Evolutionary conservation across 2,113 vertebrate genomes (phyloP).

Genomic region (Coryphaenoides rupestris): DNA sequence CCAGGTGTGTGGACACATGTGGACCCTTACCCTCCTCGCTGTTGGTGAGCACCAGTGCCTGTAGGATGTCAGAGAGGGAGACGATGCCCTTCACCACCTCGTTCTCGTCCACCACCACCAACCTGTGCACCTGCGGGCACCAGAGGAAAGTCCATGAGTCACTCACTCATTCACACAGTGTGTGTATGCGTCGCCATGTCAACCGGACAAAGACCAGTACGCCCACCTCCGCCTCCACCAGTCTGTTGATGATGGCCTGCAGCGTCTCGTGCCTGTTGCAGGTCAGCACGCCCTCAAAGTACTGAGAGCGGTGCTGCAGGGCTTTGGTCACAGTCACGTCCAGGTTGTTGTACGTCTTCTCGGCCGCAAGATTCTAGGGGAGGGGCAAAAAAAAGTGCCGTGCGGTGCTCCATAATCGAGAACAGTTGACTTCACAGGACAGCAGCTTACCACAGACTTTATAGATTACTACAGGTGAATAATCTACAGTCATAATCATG

Average conservation of each 20-base stretch:
- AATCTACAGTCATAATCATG: too few relatives aligned
- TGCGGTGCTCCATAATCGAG: too few relatives aligned
- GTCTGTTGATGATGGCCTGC: constrained; percentile 90
- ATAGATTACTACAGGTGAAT: too few relatives aligned
- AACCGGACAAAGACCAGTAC: too few relatives aligned
- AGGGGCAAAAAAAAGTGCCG: too few relatives aligned
- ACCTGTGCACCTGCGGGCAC: constrained; percentile 84
- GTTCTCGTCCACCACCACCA: constrained; percentile 92
- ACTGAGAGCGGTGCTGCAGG: constrained; percentile 91
- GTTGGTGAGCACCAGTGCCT: constrained; percentile 86
- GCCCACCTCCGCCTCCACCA: constrained; percentile 93
- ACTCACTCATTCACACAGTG: too few relatives aligned
- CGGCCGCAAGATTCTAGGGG: constrained; percentile 89
- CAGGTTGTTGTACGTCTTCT: constrained; percentile 98
- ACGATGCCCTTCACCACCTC: constrained; percentile 94
- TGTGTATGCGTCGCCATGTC: too few relatives aligned
- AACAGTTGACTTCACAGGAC: too few relatives aligned
- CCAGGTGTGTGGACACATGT: too few relatives aligned
- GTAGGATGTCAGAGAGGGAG: constrained; percentile 93
- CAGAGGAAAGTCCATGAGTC: background rate
- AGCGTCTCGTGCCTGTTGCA: constrained; percentile 88
- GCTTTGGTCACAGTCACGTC: constrained; percentile 95
- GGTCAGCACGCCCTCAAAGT: constrained; percentile 95
- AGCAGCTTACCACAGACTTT: too few relatives aligned
- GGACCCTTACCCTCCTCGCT: constrained; percentile 52